Base-by-base conservation (phyloP, 2,797 vertebrate species). In the Rousettus madagascariensis region DNA sequence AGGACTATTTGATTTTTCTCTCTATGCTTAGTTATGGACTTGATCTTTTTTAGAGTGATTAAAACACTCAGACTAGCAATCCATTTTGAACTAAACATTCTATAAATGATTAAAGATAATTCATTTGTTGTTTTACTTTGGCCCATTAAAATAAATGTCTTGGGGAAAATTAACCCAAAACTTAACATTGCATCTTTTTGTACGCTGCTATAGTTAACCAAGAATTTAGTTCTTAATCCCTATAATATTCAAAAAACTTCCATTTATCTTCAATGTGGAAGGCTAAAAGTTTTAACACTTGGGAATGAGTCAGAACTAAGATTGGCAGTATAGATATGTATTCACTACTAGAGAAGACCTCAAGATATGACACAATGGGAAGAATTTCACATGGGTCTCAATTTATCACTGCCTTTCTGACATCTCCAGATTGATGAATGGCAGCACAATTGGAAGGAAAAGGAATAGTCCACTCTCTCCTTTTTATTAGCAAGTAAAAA, bases 91-190 rank as follows among this genome's bases (percentile, higher is more conserved):
- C 36, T 12, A 66, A 66, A 84, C 38, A 49, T 72, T 49, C 15
- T 86, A 30, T 55, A 90, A 61, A 83, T 61, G 36, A 65, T 53
- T 83, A 33, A 86, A 92, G 10, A 77, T 79, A 30, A 28, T 77
- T 43, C 10, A 78, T 68, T 63, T 55, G 1, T 53, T 86, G 11
- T 69, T 84, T 92, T 79, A 51, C 43, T 87, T 86, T 55, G 55
- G 19, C 26, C 36, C 22, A 28, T 55, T 46, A 75, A 92, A 91
- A 33, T 94, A 78, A 87, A 46, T 84, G 15, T 3, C 59, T 63
- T 84, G n/a, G n/a, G n/a, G 16, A 49, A 93, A 87, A 77, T 82
- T 77, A 94, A 38, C 8, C 43, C 82, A 65, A 77, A 85, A n/a
- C 22, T 57, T 95, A 86, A 22, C 86, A 26, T 61, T 17, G 12